Conservation (phyloP, 1,140 invertebrate genomes). For the Tetragnatha versicolor region DNA sequence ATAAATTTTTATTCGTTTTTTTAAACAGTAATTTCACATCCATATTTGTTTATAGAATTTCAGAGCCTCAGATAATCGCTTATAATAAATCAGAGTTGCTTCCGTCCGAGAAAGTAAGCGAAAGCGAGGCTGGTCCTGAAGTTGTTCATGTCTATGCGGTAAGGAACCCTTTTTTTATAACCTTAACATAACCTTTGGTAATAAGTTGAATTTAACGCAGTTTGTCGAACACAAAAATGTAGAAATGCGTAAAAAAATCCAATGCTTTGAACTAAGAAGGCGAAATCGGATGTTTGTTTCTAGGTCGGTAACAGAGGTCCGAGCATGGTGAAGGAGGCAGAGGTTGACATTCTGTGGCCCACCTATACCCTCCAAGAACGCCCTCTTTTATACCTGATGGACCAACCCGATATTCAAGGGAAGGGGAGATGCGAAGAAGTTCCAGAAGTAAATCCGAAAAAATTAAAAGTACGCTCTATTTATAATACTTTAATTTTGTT, state of each 20-base stretch:
- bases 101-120: constrained; percentile 67
- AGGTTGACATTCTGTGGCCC: constrained; percentile 83
- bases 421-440: constrained; percentile 74
- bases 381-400: constrained; percentile 82
- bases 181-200: too few relatives aligned
- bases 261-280: not conserved
- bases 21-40: too few relatives aligned
- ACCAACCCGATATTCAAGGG: constrained; percentile 76
- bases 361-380: constrained; percentile 77
- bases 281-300: not conserved
- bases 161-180: not conserved
- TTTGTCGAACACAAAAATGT: not conserved
- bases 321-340: constrained; percentile 78
- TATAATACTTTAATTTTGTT: not conserved
- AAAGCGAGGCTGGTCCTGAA: constrained; percentile 81
- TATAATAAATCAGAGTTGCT: constrained; percentile 72
- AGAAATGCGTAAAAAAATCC: not conserved
- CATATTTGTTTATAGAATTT: constrained; percentile 66
- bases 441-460: constrained; percentile 70
- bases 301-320: constrained; percentile 80
- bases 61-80: constrained; percentile 75
- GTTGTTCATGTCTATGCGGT: constrained; percentile 79
- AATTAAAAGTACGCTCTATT: constrained; percentile 59
- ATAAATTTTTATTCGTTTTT: not conserved
- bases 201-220: too few relatives aligned